phyloP scores from a whole-genome alignment of 2,888 invertebrate genomes.

The Liodrosophila aerea region DNA sequence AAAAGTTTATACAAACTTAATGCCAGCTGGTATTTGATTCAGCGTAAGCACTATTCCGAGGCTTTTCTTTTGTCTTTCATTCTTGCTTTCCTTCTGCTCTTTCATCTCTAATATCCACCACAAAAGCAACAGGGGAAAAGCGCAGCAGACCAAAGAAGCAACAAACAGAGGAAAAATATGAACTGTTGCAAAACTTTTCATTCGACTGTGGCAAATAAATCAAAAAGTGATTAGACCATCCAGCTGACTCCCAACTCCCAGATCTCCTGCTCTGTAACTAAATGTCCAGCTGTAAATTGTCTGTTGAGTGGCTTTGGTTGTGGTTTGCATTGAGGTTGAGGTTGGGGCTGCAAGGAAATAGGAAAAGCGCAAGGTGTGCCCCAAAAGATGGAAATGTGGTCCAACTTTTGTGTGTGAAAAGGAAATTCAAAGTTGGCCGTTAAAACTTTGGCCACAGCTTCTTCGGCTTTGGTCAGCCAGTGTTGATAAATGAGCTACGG shows the following conservation, averaged over 20 bases:
- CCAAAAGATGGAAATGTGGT: slow-evolving; percentile 52
- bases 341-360: slow-evolving; percentile 28
- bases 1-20: slow-evolving; percentile 10
- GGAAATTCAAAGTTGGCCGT: slow-evolving; percentile 70
- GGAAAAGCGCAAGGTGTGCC: slow-evolving; percentile 54
- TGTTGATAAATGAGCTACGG: slow-evolving; percentile 69
- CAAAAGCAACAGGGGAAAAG: slow-evolving; percentile 45
- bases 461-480: slow-evolving; percentile 58
- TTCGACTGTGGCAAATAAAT: slow-evolving; percentile 61
- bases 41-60: neutral
- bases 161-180: slow-evolving; percentile 52
- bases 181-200: slow-evolving; percentile 53
- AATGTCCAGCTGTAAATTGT: slow-evolving; percentile 68
- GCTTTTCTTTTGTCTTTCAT: neutral
- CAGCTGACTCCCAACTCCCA: slow-evolving; percentile 8
- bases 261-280: slow-evolving; percentile 15
- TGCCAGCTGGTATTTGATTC: slow-evolving; percentile 11
- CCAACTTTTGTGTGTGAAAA: slow-evolving; percentile 41
- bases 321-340: neutral
- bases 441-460: slow-evolving; percentile 70
- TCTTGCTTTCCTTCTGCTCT: neutral
- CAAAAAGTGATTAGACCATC: slow-evolving; percentile 71
- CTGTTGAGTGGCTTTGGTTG: slow-evolving; percentile 64
- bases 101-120: slow-evolving; percentile 5
- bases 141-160: slow-evolving; percentile 2